Base-by-base conservation (phyloP, 1,140 invertebrate genomes). In the Harpegnathos saltator region DNA sequence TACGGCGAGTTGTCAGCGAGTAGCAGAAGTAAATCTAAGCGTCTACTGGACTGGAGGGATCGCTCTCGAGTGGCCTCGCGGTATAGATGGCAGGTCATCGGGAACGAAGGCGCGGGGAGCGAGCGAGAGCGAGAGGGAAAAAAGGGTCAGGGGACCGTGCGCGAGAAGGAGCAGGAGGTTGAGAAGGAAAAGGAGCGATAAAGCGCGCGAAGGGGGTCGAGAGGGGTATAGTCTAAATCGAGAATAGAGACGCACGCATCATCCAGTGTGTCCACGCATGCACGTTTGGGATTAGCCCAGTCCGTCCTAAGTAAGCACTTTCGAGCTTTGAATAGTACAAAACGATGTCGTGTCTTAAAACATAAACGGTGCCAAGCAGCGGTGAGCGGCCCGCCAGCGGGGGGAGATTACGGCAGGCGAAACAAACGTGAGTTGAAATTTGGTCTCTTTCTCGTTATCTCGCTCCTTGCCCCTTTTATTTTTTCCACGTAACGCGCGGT, bases 241-340 rank as follows among this genome's bases (percentile, higher is more conserved):
- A 69, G 75, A 85, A 89, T 71, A 68, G 85, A 78, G 85, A 73
- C 66, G 54, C 71, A 59, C 63, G 56, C 81, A 82, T 78, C 66
- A 78, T 61, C 65, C 75, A 87, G 14, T 90, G 88, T 90, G 89
- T 86, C 87, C 72, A 71, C 59, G 89, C 89, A 90, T 89, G 14
- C 52, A 72, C 50, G 61, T 72, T 44, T 66, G 72, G 89, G 89
- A 90, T 90, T 90, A 90, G 89, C 83, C 50, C 26, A 54, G 63
- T 83, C 38, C 85, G 82, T 82, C 87, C 85, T 87, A 87, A 87
- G 83, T 73, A 86, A 89, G 85, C 87, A 88, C 85, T 84, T 71
- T 50, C 19, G 14, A 63, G 61, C 50, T 74, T 77, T 71, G 56
- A 68, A 73, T 54, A 58, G 59, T 73, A 78, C 63, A 81, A 77